Percentiles rank a stretch among this genome's conserved stretches.
These are phyloP conservation scores for pig (Sus scrofa) DNA, from an alignment of 2,113 vertebrate species.

Conservation along the genomic window T2T-Sscrofa CM000819.6:97196501-97197000, in stretches of 20 bases:
- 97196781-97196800: background rate
- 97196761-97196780: background rate
- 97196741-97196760: background rate
- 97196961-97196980: background rate
- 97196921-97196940: background rate
- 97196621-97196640: background rate
- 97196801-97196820: background rate
- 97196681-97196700: background rate
- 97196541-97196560: no score
- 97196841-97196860: background rate
- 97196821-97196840: background rate
- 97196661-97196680: background rate
- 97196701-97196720: background rate
- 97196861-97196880: background rate
- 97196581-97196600: background rate
- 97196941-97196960: background rate
- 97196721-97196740: background rate
- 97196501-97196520: no score
- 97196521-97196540: no score
- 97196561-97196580: no score
- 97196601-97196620: background rate
- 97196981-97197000: background rate
- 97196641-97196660: background rate
- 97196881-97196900: background rate
- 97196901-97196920: background rate